These are phyloP conservation scores for Decapterus maruadsi DNA, from an alignment of 2,797 vertebrate species.

Conservation along the genomic window DNA sequence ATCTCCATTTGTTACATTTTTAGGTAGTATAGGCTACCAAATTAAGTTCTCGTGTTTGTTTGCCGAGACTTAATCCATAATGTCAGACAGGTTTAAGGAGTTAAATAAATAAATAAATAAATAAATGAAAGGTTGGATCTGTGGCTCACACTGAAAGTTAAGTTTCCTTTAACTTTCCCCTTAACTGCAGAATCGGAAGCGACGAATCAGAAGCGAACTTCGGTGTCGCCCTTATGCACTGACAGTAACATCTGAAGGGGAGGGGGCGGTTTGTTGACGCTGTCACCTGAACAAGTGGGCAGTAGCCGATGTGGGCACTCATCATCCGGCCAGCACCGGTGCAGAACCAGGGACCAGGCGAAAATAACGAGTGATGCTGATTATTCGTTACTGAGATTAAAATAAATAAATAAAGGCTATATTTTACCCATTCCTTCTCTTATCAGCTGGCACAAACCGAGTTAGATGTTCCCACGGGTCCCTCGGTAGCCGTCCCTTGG, in stretches of 20 bases:
- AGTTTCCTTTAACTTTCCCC: background rate
- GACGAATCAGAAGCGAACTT: background rate
- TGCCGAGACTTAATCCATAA: no score
- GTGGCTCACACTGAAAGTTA: no score
- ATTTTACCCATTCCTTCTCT: background rate
- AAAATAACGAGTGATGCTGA: background rate
- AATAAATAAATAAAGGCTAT: no score
- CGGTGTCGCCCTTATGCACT: background rate
- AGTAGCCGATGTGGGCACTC: slow-evolving; percentile 42
- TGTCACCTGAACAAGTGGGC: slow-evolving; percentile 75
- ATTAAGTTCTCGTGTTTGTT: no score
- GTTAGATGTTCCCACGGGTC: background rate
- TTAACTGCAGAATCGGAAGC: background rate
- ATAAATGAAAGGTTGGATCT: no score
- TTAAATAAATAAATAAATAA: no score
- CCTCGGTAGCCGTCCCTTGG: background rate
- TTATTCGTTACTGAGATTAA: background rate
- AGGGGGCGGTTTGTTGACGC: slow-evolving; percentile 48
- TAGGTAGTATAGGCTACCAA: no score
- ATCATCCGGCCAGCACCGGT: slow-evolving; percentile 31
- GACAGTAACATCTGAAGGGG: slow-evolving; percentile 63
- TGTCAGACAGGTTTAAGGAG: no score
- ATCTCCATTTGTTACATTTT: no score
- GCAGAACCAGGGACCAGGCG: background rate
- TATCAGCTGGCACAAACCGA: background rate